These are phyloP conservation scores for Potamarius usumacintae DNA, from an alignment of 2,113 vertebrate genomes.

Conservation along the genomic window DNA sequence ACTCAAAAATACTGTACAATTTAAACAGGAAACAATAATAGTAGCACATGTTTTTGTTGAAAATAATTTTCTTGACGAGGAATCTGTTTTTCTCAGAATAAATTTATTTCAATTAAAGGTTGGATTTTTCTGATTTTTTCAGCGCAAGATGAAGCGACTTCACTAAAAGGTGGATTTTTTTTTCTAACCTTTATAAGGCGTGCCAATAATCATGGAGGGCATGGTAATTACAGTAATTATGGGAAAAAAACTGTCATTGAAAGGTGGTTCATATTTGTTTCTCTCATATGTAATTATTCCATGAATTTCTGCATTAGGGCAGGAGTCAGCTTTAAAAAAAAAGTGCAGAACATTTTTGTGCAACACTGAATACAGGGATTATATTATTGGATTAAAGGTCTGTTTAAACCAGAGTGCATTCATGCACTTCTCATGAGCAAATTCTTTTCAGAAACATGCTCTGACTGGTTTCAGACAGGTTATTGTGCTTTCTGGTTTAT, in stretches of 20 bases:
- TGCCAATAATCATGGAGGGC: too few species aligned
- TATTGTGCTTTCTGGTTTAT: not conserved
- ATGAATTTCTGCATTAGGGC: not conserved
- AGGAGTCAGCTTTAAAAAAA: not conserved
- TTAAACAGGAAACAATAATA: too few species aligned
- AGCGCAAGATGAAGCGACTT: too few species aligned
- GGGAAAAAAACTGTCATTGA: not conserved
- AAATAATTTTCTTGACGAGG: too few species aligned
- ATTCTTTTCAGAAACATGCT: not conserved
- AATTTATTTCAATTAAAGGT: too few species aligned
- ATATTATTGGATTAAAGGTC: not conserved
- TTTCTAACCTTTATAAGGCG: too few species aligned
- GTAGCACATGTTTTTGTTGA: too few species aligned
- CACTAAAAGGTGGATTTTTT: too few species aligned
- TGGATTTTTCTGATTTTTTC: too few species aligned
- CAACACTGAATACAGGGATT: not conserved
- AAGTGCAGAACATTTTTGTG: not conserved
- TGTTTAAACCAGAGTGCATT: not conserved
- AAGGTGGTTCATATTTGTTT: not conserved
- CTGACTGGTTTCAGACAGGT: not conserved
- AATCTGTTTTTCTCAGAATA: too few species aligned
- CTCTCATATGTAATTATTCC: not conserved
- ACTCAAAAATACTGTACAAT: too few species aligned
- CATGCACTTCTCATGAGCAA: constrained; percentile 50
- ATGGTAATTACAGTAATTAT: not conserved